These are phyloP conservation scores for Sebastes miniatus DNA, from an alignment of 2,797 vertebrate species.

Conservation along the genomic window DNA sequence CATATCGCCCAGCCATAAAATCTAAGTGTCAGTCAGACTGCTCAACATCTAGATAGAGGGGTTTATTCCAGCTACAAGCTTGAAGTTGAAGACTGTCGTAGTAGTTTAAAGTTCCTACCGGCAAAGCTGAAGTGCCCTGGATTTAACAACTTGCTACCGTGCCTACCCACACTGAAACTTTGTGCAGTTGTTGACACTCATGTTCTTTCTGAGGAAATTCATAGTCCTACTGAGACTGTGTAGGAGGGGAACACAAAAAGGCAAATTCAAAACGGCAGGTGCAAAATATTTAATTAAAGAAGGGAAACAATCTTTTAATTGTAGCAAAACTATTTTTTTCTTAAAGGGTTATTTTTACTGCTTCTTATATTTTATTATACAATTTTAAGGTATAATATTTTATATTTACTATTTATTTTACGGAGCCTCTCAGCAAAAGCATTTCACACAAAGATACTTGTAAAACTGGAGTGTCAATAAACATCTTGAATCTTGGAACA, in stretches of 20 bases:
- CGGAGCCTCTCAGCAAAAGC: too few relatives aligned
- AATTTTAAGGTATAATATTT: too few relatives aligned
- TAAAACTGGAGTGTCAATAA: too few relatives aligned
- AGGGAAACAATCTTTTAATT: background rate
- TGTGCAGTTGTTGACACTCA: slow-evolving; percentile 3
- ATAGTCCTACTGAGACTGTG: slow-evolving; percentile 11
- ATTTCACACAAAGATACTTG: too few relatives aligned
- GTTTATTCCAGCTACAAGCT: background rate
- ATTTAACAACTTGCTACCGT: background rate
- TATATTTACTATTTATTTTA: too few relatives aligned
- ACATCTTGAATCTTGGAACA: background rate
- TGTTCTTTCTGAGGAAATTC: slow-evolving; percentile 20
- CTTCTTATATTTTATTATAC: too few relatives aligned
- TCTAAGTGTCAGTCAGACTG: background rate
- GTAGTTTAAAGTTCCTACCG: background rate
- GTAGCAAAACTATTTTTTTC: background rate
- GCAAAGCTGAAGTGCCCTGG: background rate
- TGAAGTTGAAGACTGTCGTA: background rate
- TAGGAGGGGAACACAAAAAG: slow-evolving; percentile 23
- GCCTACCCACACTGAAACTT: background rate
- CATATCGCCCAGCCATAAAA: background rate
- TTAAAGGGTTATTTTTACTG: accelerated
- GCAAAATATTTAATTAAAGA: background rate
- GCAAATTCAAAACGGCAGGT: slow-evolving; percentile 7
- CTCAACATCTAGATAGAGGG: background rate